Evolutionary conservation across 2,797 vertebrate genomes (phyloP).

Genomic region (Nothura maculosa): DNA sequence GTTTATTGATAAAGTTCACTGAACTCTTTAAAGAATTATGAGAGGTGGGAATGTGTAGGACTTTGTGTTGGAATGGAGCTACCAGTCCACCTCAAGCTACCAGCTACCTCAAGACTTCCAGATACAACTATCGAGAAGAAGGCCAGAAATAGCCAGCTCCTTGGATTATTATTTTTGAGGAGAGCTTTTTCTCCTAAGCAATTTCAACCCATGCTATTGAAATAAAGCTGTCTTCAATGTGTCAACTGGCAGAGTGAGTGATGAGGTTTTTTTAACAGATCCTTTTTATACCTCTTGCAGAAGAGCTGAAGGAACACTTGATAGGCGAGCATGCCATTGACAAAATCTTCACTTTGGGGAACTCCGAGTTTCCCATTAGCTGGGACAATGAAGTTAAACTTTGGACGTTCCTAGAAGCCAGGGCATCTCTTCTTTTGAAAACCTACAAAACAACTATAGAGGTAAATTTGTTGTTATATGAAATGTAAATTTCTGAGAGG

Average conservation of each 20-base stretch:
- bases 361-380: slow-evolving; percentile 95
- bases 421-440: slow-evolving; percentile 94
- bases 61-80: background rate
- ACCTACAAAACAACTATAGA: slow-evolving; percentile 94
- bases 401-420: slow-evolving; percentile 97
- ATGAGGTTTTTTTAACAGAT: slow-evolving; percentile 29
- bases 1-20: background rate
- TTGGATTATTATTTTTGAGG: background rate
- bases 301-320: slow-evolving; percentile 94
- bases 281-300: slow-evolving; percentile 80
- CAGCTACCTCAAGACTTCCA: background rate
- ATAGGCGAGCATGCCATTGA: slow-evolving; percentile 93
- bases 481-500: slow-evolving; percentile 26
- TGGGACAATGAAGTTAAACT: slow-evolving; percentile 99
- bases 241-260: background rate
- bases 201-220: background rate
- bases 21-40: background rate
- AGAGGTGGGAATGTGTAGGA: background rate
- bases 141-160: background rate
- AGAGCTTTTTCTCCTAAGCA: background rate
- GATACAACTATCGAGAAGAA: background rate
- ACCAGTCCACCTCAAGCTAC: background rate
- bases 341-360: slow-evolving; percentile 96
- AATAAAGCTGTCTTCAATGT: slow-evolving; percentile 9
- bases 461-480: slow-evolving; percentile 78